These are phyloP conservation scores for Cryptomyrus ogoouensis DNA, from an alignment of 2,113 vertebrate species.

Conservation along the genomic window DNA sequence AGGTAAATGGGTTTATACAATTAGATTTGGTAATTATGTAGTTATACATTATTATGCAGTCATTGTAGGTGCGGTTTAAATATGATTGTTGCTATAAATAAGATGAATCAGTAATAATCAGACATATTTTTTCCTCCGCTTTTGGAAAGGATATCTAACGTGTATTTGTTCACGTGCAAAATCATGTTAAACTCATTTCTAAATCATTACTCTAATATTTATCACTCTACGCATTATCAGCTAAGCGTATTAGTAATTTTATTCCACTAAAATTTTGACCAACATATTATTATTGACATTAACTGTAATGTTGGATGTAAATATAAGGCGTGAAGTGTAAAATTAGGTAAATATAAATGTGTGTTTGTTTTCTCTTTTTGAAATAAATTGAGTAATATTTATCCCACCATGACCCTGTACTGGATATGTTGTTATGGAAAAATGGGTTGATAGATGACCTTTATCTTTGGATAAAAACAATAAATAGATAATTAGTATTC, in stretches of 20 bases:
- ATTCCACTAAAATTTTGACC: background rate
- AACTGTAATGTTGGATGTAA: background rate
- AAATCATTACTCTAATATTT: background rate
- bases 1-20: background rate
- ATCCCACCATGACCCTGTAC: background rate
- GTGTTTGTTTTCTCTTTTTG: background rate
- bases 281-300: background rate
- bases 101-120: background rate
- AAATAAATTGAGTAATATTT: background rate
- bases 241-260: background rate
- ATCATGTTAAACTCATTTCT: background rate
- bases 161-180: background rate
- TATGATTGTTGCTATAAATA: conserved; percentile 2
- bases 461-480: background rate
- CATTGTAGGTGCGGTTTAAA: background rate
- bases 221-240: background rate
- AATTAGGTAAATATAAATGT: background rate
- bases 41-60: background rate
- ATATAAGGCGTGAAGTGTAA: background rate
- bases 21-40: background rate
- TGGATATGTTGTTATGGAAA: background rate
- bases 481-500: background rate
- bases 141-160: background rate
- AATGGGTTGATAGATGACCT: background rate
- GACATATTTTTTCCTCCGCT: background rate